Evolutionary conservation across 2,113 vertebrate species (phyloP), one percentile per base, ranked within the genome.

Genomic region (Grammatotria lemairii): DNA sequence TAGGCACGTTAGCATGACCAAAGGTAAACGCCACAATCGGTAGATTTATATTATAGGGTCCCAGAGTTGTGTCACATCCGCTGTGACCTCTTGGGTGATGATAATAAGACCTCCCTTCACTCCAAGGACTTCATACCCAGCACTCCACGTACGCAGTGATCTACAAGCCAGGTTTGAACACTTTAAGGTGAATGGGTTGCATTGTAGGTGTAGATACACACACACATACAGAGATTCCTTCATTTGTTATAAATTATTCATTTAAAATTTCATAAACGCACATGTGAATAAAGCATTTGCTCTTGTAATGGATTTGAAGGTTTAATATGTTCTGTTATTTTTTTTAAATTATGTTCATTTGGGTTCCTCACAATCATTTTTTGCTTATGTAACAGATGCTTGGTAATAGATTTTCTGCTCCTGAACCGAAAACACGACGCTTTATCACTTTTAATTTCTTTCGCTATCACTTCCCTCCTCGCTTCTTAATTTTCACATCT

Each of bases 401-500:
- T 80, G 35, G 21, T 63, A 63, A 23, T n/a, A 19, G 17, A 19
- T n/a, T 79, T 82, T 35, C 40, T 58, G 23, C 49, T 47, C 11
- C 19, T 26, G 35, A 70, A 73, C 17, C 4, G 1, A 42, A 28
- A 83, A 35, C 42, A 26, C 3, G 4, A 23, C 47, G 28, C 75
- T 73, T 83, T 88, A 60, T 83, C 80, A 51, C 28, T 58, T 21
- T 85, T 26, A 8, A 60, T 81, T 83, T 80, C 33, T 82, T 38
- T 83, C 13, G 31, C n/a, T 58, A 70, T 65, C 51, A 38, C 23
- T 31, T 81, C 31, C 19, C 16, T 55, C 8, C n/a, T 38, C 16
- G 31, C 35, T 57, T 68, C 63, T 83, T 85, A 35, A 49, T 83
- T 84, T 82, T 78, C 63, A 53, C 70, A 55, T 85, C 78, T 84